Evolutionary conservation across 2,113 vertebrate genomes (phyloP).

Genomic region (Dicaeum eximium): DNA sequence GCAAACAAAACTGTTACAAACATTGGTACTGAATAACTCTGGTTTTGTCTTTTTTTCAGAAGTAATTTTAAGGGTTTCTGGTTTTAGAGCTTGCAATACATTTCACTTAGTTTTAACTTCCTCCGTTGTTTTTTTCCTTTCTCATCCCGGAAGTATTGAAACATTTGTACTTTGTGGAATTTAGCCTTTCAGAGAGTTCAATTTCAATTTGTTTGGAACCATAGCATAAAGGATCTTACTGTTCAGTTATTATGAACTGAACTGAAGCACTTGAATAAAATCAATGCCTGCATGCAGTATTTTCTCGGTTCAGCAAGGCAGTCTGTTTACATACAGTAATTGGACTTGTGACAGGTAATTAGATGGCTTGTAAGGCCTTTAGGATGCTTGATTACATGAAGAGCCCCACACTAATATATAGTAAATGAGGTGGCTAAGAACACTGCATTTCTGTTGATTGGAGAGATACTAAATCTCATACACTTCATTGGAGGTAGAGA

Average conservation of each 20-base stretch:
- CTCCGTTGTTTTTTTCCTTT: not conserved
- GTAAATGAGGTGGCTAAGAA: slow-evolving; percentile 33
- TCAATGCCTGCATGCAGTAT: not conserved
- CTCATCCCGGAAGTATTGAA: not conserved
- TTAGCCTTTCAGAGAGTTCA: not conserved
- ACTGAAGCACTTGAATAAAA: not conserved
- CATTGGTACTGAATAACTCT: not conserved
- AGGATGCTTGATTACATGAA: slow-evolving; percentile 47
- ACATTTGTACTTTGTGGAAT: not conserved
- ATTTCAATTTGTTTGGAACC: not conserved
- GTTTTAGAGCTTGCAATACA: not conserved
- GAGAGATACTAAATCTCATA: not conserved
- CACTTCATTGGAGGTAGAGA: slow-evolving; percentile 4
- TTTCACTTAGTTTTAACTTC: not conserved
- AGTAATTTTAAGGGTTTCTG: not conserved
- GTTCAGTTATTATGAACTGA: not conserved
- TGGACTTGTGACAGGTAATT: slow-evolving; percentile 60
- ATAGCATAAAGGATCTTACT: not conserved
- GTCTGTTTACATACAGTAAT: slow-evolving; percentile 27
- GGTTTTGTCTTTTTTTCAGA: not conserved
- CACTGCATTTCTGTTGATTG: slow-evolving; percentile 2
- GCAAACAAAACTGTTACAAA: not conserved
- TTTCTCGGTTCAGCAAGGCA: not conserved
- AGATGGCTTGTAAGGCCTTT: slow-evolving; percentile 42
- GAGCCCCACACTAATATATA: not conserved